Conservation (phyloP, 2,113 vertebrate species). For the Vicugna pacos region DNA sequence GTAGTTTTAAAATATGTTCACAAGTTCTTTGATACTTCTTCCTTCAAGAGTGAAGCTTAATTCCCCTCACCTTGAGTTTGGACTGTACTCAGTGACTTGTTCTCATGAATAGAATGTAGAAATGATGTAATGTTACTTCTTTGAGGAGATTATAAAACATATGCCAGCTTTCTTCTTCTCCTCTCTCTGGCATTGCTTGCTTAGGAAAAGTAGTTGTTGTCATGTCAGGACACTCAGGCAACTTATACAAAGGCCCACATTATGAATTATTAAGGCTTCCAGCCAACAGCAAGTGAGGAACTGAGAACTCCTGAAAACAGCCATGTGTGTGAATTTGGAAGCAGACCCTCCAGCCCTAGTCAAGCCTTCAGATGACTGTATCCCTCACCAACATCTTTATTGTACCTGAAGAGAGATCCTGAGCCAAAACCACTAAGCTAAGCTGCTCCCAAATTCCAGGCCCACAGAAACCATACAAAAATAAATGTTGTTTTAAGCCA, state of each 20-base stretch:
- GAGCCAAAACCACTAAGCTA: neutral
- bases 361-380: neutral
- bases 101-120: neutral
- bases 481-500: neutral
- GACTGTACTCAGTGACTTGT: conserved; percentile 5
- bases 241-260: neutral
- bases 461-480: neutral
- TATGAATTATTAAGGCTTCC: neutral
- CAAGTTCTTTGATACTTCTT: neutral
- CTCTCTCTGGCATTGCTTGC: neutral
- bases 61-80: neutral
- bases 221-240: neutral
- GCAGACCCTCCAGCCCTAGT: neutral
- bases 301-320: neutral
- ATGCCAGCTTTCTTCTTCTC: neutral
- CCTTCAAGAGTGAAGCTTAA: neutral
- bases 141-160: neutral
- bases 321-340: neutral
- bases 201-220: neutral
- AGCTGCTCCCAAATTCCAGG: neutral
- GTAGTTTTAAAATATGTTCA: conserved; percentile 19
- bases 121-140: neutral
- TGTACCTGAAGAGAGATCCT: neutral
- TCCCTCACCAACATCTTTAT: neutral
- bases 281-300: neutral